phyloP scores from a whole-genome alignment of 2,888 invertebrate species.

The Pelosia muscerda region DNA sequence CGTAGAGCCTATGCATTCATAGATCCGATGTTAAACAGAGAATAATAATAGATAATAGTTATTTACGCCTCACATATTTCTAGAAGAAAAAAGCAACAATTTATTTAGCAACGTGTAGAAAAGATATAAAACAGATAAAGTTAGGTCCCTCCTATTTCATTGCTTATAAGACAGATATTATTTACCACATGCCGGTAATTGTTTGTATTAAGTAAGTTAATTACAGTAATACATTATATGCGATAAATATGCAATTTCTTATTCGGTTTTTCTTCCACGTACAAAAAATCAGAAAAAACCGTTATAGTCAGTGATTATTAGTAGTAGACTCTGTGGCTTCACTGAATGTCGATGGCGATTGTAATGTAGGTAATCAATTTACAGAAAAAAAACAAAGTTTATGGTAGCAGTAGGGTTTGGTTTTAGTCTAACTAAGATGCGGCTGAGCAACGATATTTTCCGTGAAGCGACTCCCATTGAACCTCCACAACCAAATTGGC shows the following conservation, averaged over 20 bases:
- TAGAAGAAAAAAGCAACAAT: conserved; percentile 1
- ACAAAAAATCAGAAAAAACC: background rate
- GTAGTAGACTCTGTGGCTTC: background rate
- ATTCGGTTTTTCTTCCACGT: background rate
- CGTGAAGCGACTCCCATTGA: too few relatives aligned
- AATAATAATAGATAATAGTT: conserved; percentile 9
- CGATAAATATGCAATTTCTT: background rate
- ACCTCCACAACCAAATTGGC: too few relatives aligned
- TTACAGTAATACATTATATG: background rate
- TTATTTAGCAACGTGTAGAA: conserved; percentile 1
- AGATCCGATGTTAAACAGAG: conserved; percentile 5
- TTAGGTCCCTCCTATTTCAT: background rate
- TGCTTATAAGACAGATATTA: background rate
- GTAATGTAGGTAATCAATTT: background rate
- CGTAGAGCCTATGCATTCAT: background rate
- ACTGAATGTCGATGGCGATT: background rate
- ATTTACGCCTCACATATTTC: conserved; percentile 7
- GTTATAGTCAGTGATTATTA: background rate
- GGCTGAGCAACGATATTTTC: too few relatives aligned
- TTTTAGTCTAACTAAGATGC: too few relatives aligned
- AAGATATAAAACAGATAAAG: conserved; percentile 5
- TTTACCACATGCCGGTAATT: background rate
- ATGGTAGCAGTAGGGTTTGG: too few relatives aligned
- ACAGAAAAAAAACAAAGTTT: background rate
- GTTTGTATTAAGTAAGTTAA: background rate